Evolutionary conservation across 2,797 vertebrate genomes (phyloP), one percentile per base, ranked within the genome.

Genomic region (Sorex maritimensis): DNA sequence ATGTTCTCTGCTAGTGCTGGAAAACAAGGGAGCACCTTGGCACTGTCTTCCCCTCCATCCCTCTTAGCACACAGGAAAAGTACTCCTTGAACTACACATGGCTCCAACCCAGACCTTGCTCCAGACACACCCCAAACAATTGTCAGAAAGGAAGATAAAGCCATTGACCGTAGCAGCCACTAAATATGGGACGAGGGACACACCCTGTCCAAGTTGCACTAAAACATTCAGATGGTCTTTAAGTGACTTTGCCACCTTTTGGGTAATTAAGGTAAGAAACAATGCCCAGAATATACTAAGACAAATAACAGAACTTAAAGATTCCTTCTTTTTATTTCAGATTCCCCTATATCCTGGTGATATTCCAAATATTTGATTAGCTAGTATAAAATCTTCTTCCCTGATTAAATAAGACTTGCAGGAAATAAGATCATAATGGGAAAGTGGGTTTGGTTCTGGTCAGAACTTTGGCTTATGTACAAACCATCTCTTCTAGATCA

Each of bases 131-230:
- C 91, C 96, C 91, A 83, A 89, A 94, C 67, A 92, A 93, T 14
- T 86, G 89, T 95, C 30, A 93, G 81, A 94, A 77, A 91, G 88
- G 90, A 82, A 92, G 73, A 86, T 68, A 95, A 96, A 94, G 34
- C 74, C 77, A 78, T 82, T 92, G 89, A 84, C 77, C 86, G 85
- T 96, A 93, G 93, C 96, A 97, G 88, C 90, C 80, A 72, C 90
- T 92, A 94, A 88, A 88, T 72, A 72, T 71, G 3, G 23, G 69
- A n/a, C 46, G 1, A 61, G 58, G 58, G 58, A 61, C 15, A 61
- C 58, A 19, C 2, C 91, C 6, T 5, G 73, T 91, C 91, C 94
- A 88, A 77, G 72, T 78, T 72, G 72, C 84, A 41, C 38, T 82
- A 52, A 90, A 88, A 85, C 84, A 77, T 92, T 96, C 38, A 28